Percentiles rank a stretch among this genome's conserved stretches.
Conservation (phyloP, 2,797 vertebrate species). For the Anas flavirostris region DNA sequence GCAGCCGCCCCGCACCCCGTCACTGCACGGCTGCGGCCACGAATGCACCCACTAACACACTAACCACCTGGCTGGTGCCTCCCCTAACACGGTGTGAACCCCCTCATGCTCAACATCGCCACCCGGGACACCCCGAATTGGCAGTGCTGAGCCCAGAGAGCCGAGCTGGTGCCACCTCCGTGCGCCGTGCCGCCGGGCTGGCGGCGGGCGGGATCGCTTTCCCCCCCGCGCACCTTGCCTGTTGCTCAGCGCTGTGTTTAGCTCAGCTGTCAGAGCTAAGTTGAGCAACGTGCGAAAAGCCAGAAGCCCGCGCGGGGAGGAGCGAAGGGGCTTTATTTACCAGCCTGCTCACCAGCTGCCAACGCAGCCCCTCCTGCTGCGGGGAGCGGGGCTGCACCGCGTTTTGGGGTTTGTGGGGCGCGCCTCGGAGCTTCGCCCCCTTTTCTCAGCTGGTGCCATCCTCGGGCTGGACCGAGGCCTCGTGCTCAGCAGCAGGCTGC, state of each 20-base stretch:
- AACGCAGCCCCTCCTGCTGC: neutral
- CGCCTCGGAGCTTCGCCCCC: accelerated
- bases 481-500: neutral
- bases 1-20: neutral
- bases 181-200: too few species aligned
- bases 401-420: neutral
- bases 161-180: slow-evolving; percentile 13
- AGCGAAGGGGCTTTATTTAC: neutral
- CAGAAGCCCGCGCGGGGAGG: neutral
- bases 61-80: neutral
- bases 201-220: neutral
- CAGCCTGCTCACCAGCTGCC: neutral
- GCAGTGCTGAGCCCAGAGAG: neutral
- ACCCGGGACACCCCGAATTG: too few species aligned
- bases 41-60: slow-evolving; percentile 35
- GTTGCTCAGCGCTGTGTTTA: neutral
- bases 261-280: neutral
- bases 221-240: neutral
- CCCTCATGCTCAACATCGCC: neutral
- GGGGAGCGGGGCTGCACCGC: neutral
- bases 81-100: neutral
- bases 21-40: neutral
- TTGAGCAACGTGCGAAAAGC: neutral
- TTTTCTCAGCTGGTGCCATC: neutral
- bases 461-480: neutral